Evolutionary conservation across 92 coral and sea anemone genomes (phyloP), one percentile per base, ranked within the genome.

Genomic region (Porites divaricata): DNA sequence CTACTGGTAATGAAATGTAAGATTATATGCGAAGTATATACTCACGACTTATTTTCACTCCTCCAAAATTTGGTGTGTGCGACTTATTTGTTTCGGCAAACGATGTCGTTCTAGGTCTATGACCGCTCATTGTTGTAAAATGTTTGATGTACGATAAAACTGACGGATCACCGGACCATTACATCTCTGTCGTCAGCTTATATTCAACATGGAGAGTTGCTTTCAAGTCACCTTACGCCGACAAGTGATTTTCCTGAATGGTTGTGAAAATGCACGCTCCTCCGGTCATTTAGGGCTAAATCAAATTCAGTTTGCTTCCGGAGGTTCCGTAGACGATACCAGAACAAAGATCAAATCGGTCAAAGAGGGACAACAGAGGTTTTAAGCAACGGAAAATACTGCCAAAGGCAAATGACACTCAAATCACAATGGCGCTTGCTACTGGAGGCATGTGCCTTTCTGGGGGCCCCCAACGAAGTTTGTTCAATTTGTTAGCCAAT

Each of bases 351-450:
- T 94, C 92, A 66, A 77, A 82, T 81, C 57, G 74, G 35, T 82
- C 64, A 63, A 56, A 74, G 90, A 64, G 65, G 79, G 70, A 24
- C 75, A 66, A 57, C 75, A 81, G 83, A 78, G 90, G 89, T 89
- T 92, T 89, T 76, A 88, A 85, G 56, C 95, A 72, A 92, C 78
- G 91, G 88, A 91, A 92, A 61, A 77, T 80, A 72, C 78, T 72
- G 89, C 83, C 87, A 88, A 91, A 86, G 81, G 83, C 88, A 92
- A 94, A 70, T 92, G 98, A 92, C 98, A 94, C 98, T 81, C 86
- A 81, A 92, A 85, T 94, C 98, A 97, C 98, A 95, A 97, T 97
- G 99, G 99, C 99, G 98, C 98, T 95, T 92, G 96, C 95, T 83
- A 85, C 93, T 80, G 91, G 90, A 89, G 99, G 99, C 99, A 97